A percentile compares a stretch with the other conserved stretches of the same genome.
Evolutionary conservation across 2,888 invertebrate species (phyloP).

Genomic region (Heliconius hortense): DNA sequence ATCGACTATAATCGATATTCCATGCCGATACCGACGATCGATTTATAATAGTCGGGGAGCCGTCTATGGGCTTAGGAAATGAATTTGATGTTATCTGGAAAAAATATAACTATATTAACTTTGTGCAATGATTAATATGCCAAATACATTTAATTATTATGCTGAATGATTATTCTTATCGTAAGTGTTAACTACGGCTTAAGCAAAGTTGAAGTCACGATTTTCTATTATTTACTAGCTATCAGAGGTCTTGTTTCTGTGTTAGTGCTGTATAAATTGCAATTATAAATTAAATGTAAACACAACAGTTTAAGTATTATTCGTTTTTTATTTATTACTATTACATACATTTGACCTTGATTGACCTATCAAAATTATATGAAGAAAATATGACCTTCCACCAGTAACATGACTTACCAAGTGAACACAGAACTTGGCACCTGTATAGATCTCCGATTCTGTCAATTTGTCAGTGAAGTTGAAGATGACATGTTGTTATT

Average conservation of each 20-base stretch:
- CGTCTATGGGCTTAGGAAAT: conserved; percentile 31
- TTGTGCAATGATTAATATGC: conserved; percentile 23
- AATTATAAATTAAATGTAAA: neutral
- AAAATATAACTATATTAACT: conserved; percentile 26
- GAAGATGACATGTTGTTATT: no score
- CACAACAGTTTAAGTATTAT: neutral
- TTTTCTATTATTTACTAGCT: conserved; percentile 7
- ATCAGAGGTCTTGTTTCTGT: neutral
- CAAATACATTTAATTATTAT: conserved; percentile 26
- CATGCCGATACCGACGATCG: conserved; percentile 55
- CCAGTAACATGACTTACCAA: no score
- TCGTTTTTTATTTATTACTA: neutral
- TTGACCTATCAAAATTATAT: neutral
- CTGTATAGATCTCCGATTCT: no score
- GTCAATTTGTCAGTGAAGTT: no score
- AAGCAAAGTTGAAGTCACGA: conserved; percentile 22
- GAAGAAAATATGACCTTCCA: no score
- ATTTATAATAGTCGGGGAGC: conserved; percentile 60
- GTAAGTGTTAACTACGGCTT: conserved; percentile 16
- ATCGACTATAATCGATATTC: conserved; percentile 65
- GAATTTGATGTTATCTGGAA: conserved; percentile 22
- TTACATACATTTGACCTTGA: neutral
- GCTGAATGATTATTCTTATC: neutral
- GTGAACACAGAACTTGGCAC: no score
- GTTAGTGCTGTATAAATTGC: neutral